Evolutionary conservation across 2,113 vertebrate species (phyloP).

Genomic region (Equus quagga): DNA sequence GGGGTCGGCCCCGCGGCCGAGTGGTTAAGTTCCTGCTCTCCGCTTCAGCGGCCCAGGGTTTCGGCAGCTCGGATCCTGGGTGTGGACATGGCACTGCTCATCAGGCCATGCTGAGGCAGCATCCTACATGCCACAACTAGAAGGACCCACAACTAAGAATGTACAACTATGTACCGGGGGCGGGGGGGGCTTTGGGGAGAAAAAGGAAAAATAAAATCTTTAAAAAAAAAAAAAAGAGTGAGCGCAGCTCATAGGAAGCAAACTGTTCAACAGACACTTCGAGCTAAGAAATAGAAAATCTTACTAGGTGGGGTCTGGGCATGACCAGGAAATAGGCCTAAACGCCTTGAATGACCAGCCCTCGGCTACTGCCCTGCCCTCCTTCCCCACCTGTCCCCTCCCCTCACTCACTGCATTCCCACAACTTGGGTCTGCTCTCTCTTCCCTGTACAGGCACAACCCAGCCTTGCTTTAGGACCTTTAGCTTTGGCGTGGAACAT

Average conservation of each 20-base stretch:
- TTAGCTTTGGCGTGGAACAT: not conserved
- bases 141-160: too few species aligned
- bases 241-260: constrained; percentile 67
- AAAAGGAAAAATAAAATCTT: too few species aligned
- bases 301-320: constrained; percentile 73
- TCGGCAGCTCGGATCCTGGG: too few species aligned
- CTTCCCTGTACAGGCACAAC: not conserved
- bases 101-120: too few species aligned
- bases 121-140: too few species aligned
- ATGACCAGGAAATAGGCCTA: constrained; percentile 73
- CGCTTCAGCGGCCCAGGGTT: too few species aligned
- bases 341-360: too few species aligned
- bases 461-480: not conserved
- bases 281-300: constrained; percentile 81
- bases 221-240: not conserved
- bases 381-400: not conserved
- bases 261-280: constrained; percentile 49
- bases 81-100: too few species aligned
- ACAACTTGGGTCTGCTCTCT: not conserved
- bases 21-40: too few species aligned
- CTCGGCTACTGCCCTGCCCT: not conserved
- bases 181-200: too few species aligned
- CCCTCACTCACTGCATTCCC: not conserved
- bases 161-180: too few species aligned
- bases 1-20: too few species aligned